These are phyloP conservation scores for Eptesicus fuscus DNA, from an alignment of 2,113 vertebrate genomes.

Conservation along the genomic window DNA sequence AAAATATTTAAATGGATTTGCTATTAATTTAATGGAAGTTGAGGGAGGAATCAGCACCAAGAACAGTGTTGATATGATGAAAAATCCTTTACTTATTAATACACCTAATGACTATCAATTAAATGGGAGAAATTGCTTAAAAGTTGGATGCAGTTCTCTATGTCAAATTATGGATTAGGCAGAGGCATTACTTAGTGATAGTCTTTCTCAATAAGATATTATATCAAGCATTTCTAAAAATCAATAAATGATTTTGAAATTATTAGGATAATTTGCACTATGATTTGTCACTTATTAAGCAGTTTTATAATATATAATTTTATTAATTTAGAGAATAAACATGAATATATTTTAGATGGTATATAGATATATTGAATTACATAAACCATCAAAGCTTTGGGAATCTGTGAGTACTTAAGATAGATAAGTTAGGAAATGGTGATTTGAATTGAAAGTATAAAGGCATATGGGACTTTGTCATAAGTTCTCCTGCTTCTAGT, in stretches of 20 bases:
- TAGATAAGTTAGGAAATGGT: background rate
- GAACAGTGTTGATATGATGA: background rate
- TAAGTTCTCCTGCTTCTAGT: background rate
- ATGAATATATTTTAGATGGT: background rate
- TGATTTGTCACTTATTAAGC: background rate
- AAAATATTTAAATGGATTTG: background rate
- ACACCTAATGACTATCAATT: background rate
- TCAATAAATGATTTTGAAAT: background rate
- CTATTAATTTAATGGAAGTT: slow-evolving; percentile 16
- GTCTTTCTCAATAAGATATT: background rate
- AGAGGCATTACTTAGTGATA: background rate
- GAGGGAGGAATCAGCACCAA: background rate
- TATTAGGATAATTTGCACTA: background rate
- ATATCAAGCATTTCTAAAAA: background rate
- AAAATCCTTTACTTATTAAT: background rate
- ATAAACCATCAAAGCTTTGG: background rate
- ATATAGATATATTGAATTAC: background rate
- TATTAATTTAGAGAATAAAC: slow-evolving; percentile 2
- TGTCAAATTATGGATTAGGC: background rate
- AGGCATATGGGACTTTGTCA: background rate
- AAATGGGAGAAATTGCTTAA: background rate
- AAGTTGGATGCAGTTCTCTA: background rate
- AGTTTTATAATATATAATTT: background rate
- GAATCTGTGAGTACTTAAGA: background rate
- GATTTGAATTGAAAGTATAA: background rate